Percentiles rank a stretch among this genome's conserved stretches.
phyloP scores from a whole-genome alignment of 2,113 vertebrate species.

The Atractosteus spatula region DNA sequence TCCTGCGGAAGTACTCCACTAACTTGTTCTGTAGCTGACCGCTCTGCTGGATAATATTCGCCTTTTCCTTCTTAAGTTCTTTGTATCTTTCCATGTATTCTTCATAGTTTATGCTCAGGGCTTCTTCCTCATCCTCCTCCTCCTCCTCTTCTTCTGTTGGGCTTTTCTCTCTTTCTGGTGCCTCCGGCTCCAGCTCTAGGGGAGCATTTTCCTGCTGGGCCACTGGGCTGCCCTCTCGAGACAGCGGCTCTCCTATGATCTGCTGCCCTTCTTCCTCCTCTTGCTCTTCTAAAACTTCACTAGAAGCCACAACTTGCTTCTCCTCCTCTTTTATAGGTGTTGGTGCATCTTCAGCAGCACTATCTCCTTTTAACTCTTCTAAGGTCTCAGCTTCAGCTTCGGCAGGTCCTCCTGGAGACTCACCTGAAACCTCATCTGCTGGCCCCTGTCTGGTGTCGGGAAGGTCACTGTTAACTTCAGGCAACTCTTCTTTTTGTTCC shows the following conservation, averaged over 20 bases:
- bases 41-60: constrained; percentile 44
- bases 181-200: constrained; percentile 20
- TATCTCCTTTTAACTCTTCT: background rate
- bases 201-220: background rate
- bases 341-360: background rate
- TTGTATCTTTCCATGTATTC: constrained; percentile 44
- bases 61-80: constrained; percentile 49
- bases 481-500: background rate
- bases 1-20: constrained; percentile 50
- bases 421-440: background rate
- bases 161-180: constrained; percentile 12
- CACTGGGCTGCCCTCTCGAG: background rate
- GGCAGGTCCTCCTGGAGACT: background rate
- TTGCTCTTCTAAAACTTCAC: constrained; percentile 10
- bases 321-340: background rate
- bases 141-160: background rate
- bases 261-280: constrained; percentile 7
- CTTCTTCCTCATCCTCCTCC: constrained; percentile 12
- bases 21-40: constrained; percentile 62
- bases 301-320: constrained; percentile 5
- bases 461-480: no score
- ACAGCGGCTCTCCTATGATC: background rate
- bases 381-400: background rate
- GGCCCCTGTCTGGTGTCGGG: background rate
- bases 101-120: constrained; percentile 9